Base-by-base conservation (phyloP, 2,113 vertebrate genomes). In the Monarcha castaneiventris region DNA sequence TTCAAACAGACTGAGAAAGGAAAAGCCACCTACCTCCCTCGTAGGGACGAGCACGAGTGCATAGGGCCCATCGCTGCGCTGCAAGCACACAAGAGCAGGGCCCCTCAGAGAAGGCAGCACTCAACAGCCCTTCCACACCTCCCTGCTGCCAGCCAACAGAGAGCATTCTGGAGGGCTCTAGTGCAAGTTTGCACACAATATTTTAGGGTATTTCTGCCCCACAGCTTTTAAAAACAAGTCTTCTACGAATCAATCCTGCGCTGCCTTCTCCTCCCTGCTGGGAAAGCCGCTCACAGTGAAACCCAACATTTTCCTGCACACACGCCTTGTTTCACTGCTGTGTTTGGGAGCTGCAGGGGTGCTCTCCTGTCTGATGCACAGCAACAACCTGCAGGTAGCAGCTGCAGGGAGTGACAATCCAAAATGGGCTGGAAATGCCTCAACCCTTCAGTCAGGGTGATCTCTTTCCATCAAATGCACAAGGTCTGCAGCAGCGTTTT, bases 21-120 rank as follows among this genome's bases (percentile, higher is more conserved):
- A 69, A 16, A 16, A 62, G 10, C 7, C 44, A 89, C 98, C 91
- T 96, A 99, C 99, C 98, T 99, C 99, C 98, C 99, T 98, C 2
- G 99, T 99, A 8, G 99, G 99, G 59, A 99, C 99, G 7, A 99
- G 95, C 21, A 99, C 33, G 19, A 99, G 97, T 2, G 99, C 99
- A 7, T 99, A 98, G 6, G 99, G 99, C 4, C 99, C 99, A 5
- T 99, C 98, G 0, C 98, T 98, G 86, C 99, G 98, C 98, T 98
- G 96, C 52, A 22, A 87, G 92, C 39, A 93, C 48, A 93, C 56
- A 46, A 79, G 78, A 80, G n/a, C 54, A 82, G 48, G 12, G 51
- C 29, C 19, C 19, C 26, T 89, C n/a, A 93, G 87, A 63, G 71
- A 37, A 51, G 0, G 11, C 10, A 73, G 12, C 26, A 27, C 61